These are phyloP conservation scores for Diachrysia chrysitis DNA, from an alignment of 2,888 invertebrate genomes.

Conservation along the genomic window DNA sequence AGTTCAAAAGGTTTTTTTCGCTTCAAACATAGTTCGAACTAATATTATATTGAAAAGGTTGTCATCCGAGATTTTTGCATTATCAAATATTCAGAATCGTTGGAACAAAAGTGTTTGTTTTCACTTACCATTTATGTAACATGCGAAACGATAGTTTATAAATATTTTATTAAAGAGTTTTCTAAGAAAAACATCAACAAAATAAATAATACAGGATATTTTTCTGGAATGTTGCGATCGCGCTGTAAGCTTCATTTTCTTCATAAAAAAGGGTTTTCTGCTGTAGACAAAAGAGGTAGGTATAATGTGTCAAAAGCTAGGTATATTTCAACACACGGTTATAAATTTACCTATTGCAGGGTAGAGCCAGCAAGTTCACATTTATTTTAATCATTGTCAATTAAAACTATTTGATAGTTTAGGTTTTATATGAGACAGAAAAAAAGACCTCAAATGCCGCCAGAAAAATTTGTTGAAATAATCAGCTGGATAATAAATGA, in stretches of 20 bases:
- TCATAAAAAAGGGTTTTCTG: neutral
- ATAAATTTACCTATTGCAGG: no score
- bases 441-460: neutral
- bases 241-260: neutral
- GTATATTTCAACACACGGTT: no score
- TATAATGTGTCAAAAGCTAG: neutral
- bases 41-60: neutral
- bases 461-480: neutral
- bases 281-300: neutral
- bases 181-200: neutral
- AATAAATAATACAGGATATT: neutral
- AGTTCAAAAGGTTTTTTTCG: neutral
- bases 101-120: neutral
- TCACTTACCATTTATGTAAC: neutral
- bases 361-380: no score
- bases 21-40: neutral
- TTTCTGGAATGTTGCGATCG: neutral
- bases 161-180: neutral
- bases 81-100: constrained; percentile 2
- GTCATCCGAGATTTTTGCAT: neutral
- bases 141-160: neutral
- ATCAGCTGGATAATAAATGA: neutral
- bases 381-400: no score
- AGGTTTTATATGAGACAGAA: neutral
- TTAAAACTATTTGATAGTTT: no score